A percentile compares a stretch with the other conserved stretches of the same genome.
Evolutionary conservation across 2,888 invertebrate genomes (phyloP).

Genomic region (Lasioglossum figueresi): DNA sequence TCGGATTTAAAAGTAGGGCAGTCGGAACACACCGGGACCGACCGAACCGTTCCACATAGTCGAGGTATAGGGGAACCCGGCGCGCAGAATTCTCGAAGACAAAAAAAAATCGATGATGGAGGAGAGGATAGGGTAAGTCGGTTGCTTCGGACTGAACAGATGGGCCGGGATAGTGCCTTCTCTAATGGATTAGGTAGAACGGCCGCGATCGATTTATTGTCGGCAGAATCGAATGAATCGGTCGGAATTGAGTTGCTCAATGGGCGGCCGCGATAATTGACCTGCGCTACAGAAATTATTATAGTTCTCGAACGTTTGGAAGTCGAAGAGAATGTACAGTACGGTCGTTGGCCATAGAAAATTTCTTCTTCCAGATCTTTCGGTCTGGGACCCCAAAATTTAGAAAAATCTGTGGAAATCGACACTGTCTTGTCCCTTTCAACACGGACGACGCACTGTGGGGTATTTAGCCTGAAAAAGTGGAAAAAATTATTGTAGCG

Average conservation of each 20-base stretch:
- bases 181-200: slow-evolving; percentile 52
- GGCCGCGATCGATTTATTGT: slow-evolving; percentile 12
- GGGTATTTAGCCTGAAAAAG: no score
- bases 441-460: no score
- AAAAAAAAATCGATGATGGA: slow-evolving; percentile 25
- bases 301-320: neutral
- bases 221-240: slow-evolving; percentile 11
- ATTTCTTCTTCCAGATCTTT: neutral
- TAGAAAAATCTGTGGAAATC: no score
- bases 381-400: no score
- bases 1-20: slow-evolving; percentile 61
- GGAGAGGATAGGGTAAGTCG: slow-evolving; percentile 27
- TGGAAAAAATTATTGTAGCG: no score
- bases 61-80: neutral
- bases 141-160: slow-evolving; percentile 16
- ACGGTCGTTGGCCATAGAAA: neutral
- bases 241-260: neutral
- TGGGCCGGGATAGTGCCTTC: slow-evolving; percentile 9
- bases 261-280: neutral
- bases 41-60: neutral
- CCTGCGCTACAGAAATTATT: neutral
- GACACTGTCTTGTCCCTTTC: no score
- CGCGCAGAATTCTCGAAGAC: neutral
- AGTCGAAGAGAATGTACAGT: neutral
- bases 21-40: slow-evolving; percentile 24